These are phyloP conservation scores for Micrastur ruficollis DNA, from an alignment of 2,797 vertebrate genomes.

Conservation along the genomic window DNA sequence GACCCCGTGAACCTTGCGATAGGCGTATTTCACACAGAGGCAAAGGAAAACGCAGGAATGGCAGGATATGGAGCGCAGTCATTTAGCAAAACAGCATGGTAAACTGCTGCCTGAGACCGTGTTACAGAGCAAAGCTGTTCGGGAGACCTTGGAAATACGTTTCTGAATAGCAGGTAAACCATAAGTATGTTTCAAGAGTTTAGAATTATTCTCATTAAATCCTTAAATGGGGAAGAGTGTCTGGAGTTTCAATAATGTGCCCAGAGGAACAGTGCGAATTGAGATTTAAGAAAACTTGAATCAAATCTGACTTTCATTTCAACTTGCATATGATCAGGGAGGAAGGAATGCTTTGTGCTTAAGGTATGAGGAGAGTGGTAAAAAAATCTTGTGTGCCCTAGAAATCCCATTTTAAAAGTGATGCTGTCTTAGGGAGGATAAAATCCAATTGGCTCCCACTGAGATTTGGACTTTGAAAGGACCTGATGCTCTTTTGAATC, in stretches of 20 bases:
- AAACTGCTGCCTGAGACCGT: neutral
- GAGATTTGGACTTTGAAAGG: neutral
- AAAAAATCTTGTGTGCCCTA: neutral
- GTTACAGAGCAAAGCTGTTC: neutral
- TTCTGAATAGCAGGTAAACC: conserved; percentile 51
- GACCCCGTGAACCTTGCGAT: neutral
- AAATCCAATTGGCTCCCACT: neutral
- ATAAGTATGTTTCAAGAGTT: conserved; percentile 2
- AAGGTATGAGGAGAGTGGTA: neutral
- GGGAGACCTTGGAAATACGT: conserved; percentile 25
- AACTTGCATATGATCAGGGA: neutral
- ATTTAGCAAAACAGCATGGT: neutral
- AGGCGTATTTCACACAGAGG: neutral
- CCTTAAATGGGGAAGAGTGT: neutral
- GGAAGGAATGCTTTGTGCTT: neutral
- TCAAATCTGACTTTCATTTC: conserved; percentile 50
- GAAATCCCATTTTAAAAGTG: neutral
- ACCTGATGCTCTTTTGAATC: neutral
- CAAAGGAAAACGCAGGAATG: neutral
- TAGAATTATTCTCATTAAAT: conserved; percentile 58
- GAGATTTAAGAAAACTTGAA: conserved; percentile 51
- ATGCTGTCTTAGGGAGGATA: neutral
- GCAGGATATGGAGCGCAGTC: neutral
- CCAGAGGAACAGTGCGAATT: conserved; percentile 24
- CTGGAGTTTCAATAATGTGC: neutral